phyloP scores from a whole-genome alignment of 2,888 invertebrate genomes.

The Osmoderma eremita region DNA sequence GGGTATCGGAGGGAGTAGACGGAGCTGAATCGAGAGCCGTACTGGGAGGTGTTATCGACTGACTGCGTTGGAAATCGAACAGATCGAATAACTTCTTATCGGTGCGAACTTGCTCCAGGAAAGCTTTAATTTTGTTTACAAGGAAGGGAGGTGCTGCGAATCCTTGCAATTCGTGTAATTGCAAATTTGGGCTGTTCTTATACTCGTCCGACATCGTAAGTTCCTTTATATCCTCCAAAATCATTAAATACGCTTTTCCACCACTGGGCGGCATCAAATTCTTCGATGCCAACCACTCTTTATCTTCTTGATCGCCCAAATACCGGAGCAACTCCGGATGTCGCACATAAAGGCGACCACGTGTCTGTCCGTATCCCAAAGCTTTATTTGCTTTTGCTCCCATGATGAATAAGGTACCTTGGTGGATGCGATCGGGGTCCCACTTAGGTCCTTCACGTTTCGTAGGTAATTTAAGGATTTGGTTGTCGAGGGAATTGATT shows the following conservation, averaged over 20 bases:
- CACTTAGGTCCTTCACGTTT: conserved; percentile 73
- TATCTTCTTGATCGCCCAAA: conserved; percentile 82
- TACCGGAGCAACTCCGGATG: conserved; percentile 81
- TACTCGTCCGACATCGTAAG: conserved; percentile 79
- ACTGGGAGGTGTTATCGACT: conserved; percentile 60
- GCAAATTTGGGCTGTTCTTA: conserved; percentile 71
- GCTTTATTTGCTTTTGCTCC: conserved; percentile 80
- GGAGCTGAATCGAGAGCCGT: conserved; percentile 61
- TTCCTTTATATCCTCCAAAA: conserved; percentile 81
- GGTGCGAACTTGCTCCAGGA: conserved; percentile 66
- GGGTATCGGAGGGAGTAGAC: conserved; percentile 61
- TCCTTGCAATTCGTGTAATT: conserved; percentile 76
- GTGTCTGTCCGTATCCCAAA: conserved; percentile 78
- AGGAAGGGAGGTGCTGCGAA: conserved; percentile 81
- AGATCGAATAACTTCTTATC: conserved; percentile 56
- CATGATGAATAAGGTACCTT: conserved; percentile 82
- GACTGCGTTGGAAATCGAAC: conserved; percentile 57
- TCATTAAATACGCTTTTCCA: conserved; percentile 82
- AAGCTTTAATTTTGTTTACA: conserved; percentile 77
- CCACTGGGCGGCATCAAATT: conserved; percentile 81
- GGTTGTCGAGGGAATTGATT: conserved; percentile 61
- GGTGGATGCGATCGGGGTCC: conserved; percentile 77
- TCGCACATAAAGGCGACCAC: conserved; percentile 79
- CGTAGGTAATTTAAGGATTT: conserved; percentile 65
- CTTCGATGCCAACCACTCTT: conserved; percentile 82